Base-by-base conservation (phyloP, 2,888 invertebrate species). In the Andrena trimmerana region DNA sequence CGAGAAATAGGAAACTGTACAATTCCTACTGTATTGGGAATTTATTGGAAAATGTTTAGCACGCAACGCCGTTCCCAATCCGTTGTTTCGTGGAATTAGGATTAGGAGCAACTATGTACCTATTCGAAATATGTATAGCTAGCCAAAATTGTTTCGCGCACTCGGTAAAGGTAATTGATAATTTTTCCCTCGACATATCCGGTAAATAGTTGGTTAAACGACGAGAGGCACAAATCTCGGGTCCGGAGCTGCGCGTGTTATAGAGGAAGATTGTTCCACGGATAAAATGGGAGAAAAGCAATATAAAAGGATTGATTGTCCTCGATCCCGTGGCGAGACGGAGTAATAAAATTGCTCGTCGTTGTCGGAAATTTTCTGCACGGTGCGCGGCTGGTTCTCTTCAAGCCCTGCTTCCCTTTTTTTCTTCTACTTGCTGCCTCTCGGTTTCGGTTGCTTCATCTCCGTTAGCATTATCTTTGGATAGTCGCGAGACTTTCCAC, bases 1-100 rank as follows among this genome's bases (percentile, higher is more conserved):
- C 59, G 13, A 27, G 52, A 73, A 48, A 48, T 16, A 48, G 27
- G 20, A 31, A 73, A 67, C 13, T 33, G 36, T 20, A 20, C 52
- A 52, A 52, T 31, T 52, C 16, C 13, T 50, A 0, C n/a, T 65
- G 66, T 75, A 80, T 86, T 60, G 66, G 68, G 78, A 87, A 90
- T 89, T 87, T 89, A 89, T 89, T 65, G 88, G 83, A 83, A 88
- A 89, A 87, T 88, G 83, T 88, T 87, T 85, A 89, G 84, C 85
- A 76, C 72, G 84, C 73, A 79, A 74, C 77, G 74, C 33, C 52
- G 70, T 81, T 81, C 60, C 71, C 73, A 79, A 52, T 72, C 66
- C 74, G 65, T 59, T 50, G 73, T 67, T 20, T 66, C 68, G 7
- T 52, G 81, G 75, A 80, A 81, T 82, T 80, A 65, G 81, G 80